Evolutionary conservation across 2,113 vertebrate genomes (phyloP).

Genomic region (Anarrhichthys ocellatus): DNA sequence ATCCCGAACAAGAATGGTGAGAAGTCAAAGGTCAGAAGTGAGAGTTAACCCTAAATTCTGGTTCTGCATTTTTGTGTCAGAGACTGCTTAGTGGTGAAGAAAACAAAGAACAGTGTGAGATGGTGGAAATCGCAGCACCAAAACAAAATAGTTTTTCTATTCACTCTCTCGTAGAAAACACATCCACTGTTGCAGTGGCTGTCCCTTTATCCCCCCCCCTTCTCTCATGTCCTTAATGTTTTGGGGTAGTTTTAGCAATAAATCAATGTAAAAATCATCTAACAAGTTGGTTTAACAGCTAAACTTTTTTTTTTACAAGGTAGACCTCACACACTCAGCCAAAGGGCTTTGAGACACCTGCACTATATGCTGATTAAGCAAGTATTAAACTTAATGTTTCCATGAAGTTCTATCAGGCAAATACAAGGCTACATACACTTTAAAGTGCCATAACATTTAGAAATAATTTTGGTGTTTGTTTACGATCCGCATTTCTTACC

Average conservation of each 20-base stretch:
- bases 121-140: slow-evolving; percentile 26
- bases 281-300: slow-evolving; percentile 28
- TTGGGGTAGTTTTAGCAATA: slow-evolving; percentile 1
- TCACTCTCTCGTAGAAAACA: neutral
- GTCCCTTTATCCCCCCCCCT: neutral
- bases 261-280: slow-evolving; percentile 13
- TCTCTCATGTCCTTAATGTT: neutral
- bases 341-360: slow-evolving; percentile 55
- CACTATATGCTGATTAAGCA: slow-evolving; percentile 34
- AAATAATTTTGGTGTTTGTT: neutral
- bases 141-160: slow-evolving; percentile 13
- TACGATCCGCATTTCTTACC: neutral
- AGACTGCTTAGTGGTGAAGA: slow-evolving; percentile 1
- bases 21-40: slow-evolving; percentile 57
- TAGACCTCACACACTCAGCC: slow-evolving; percentile 60
- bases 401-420: neutral
- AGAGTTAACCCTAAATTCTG: slow-evolving; percentile 42
- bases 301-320: slow-evolving; percentile 42
- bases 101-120: slow-evolving; percentile 46
- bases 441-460: neutral
- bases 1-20: slow-evolving; percentile 49
- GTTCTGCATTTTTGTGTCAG: slow-evolving; percentile 58
- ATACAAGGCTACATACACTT: neutral
- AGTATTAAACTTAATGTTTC: slow-evolving; percentile 41
- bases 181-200: neutral